phyloP scores from a whole-genome alignment of 2,113 vertebrate genomes.

The Elephas maximus region DNA sequence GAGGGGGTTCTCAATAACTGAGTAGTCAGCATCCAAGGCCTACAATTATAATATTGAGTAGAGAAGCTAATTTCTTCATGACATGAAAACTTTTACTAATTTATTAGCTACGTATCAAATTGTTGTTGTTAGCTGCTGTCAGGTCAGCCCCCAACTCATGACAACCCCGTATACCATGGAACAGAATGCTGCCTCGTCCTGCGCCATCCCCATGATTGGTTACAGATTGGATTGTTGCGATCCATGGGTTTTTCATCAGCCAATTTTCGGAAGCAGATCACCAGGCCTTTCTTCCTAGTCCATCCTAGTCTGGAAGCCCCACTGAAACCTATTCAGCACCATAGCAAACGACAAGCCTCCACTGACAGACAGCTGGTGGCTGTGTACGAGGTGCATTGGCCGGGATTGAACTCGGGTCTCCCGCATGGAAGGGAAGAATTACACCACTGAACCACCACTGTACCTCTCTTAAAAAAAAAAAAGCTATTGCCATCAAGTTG shows the following conservation, averaged over 20 bases:
- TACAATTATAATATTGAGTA: background rate
- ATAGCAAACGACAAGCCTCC: background rate
- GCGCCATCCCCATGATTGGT: background rate
- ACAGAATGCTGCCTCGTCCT: background rate
- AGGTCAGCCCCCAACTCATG: background rate
- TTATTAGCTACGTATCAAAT: background rate
- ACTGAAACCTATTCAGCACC: background rate
- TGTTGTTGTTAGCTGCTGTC: background rate
- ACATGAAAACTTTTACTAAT: background rate
- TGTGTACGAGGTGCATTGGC: background rate
- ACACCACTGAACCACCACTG: too few species aligned
- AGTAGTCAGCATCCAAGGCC: background rate
- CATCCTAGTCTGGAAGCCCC: background rate
- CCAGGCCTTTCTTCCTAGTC: background rate
- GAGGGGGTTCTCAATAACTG: background rate
- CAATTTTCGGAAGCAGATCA: background rate
- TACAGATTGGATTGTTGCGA: background rate
- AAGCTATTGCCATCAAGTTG: too few species aligned
- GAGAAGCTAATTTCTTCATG: background rate
- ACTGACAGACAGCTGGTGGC: background rate
- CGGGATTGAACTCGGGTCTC: background rate
- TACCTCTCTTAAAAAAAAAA: background rate
- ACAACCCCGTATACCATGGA: background rate
- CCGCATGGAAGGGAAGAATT: background rate
- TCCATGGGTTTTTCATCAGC: background rate